Evolutionary conservation across 2,113 vertebrate species (phyloP).

Genomic region (Chamaea fasciata): DNA sequence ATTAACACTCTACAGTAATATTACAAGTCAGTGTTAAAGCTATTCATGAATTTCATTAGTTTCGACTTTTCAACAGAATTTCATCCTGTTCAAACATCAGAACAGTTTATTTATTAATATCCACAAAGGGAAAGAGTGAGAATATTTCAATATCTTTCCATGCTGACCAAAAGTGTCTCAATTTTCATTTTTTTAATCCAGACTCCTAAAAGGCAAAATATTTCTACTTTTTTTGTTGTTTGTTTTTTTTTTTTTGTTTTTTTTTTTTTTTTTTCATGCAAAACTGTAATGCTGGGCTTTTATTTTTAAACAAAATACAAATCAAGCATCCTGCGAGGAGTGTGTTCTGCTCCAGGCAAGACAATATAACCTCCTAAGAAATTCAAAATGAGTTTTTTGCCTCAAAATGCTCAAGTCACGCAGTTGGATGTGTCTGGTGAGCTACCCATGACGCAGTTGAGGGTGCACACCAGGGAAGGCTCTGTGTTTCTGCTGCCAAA

Average conservation of each 20-base stretch:
- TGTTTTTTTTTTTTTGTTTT: not conserved
- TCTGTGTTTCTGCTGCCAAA: not conserved
- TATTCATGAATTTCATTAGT: conserved; percentile 11
- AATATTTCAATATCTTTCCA: not conserved
- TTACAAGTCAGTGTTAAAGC: not conserved
- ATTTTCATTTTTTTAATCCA: not conserved
- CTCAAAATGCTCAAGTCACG: not conserved
- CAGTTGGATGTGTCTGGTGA: not conserved
- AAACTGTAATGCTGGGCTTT: not conserved
- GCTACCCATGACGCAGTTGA: not conserved
- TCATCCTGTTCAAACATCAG: not conserved
- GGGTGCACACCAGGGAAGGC: not conserved
- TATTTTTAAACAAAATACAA: not conserved
- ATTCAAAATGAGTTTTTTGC: not conserved
- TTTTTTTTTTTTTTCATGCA: not conserved
- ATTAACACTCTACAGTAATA: not conserved
- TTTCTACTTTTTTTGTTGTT: not conserved
- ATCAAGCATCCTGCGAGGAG: not conserved
- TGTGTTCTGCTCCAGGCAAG: not conserved
- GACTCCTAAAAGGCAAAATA: not conserved
- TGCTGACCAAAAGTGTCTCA: not conserved
- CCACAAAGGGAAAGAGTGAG: not conserved
- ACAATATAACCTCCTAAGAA: rapidly evolving
- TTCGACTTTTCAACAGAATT: not conserved
- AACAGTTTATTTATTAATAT: not conserved